Conservation (phyloP, 1,140 invertebrate genomes). For the Lepeophtheirus salmonis region DNA sequence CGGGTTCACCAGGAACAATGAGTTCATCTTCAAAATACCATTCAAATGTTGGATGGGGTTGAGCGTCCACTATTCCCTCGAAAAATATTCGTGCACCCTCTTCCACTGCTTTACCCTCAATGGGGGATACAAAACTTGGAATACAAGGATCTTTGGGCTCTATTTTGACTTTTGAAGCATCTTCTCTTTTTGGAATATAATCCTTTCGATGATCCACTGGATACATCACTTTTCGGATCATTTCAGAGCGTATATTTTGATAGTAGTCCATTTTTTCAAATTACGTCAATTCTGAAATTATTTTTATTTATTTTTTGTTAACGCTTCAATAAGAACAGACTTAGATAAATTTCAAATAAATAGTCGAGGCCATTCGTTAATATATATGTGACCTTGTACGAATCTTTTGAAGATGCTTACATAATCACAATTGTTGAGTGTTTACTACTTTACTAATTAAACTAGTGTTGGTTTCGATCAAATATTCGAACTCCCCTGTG, state of each 20-base stretch:
- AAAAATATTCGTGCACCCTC: constrained; percentile 11
- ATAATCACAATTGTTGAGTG: no score
- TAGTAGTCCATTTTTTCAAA: constrained; percentile 15
- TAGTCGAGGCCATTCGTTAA: no score
- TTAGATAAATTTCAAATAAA: no score
- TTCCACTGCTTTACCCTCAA: constrained; percentile 13
- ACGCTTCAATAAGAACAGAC: no score
- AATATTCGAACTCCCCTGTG: no score
- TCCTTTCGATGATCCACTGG: constrained; percentile 5
- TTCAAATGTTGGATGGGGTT: constrained; percentile 5
- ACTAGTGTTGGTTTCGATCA: no score
- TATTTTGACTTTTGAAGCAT: constrained; percentile 1
- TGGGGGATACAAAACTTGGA: constrained; percentile 10
- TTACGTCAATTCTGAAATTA: no score
- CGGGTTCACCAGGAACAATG: constrained; percentile 4
- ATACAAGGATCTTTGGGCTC: background rate
- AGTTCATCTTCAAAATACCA: constrained; percentile 9
- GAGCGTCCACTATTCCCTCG: constrained; percentile 14
- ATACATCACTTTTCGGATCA: constrained; percentile 14
- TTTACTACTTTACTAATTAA: no score
- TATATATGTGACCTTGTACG: no score
- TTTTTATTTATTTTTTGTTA: no score
- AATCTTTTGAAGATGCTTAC: no score
- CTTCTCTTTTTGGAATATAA: background rate
- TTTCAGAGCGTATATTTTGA: constrained; percentile 5